phyloP scores from a whole-genome alignment of 2,888 invertebrate genomes.

The Phyllotreta striolata region DNA sequence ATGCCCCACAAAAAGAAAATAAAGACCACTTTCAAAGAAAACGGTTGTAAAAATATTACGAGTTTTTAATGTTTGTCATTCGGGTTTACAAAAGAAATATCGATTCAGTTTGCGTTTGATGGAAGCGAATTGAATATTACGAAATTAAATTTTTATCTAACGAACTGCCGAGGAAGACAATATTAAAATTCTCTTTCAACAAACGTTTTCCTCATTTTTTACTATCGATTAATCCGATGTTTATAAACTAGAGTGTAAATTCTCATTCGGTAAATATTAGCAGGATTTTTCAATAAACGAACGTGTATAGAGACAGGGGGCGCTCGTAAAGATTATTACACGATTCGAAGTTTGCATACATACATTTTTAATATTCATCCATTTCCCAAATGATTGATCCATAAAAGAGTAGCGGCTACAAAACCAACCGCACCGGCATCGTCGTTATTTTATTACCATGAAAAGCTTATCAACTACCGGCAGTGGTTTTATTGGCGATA shows the following conservation, averaged over 20 bases:
- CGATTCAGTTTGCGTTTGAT: too few relatives aligned
- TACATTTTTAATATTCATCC: conserved; percentile 50
- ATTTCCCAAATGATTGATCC: conserved; percentile 47
- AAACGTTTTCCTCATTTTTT: too few relatives aligned
- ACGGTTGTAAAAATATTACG: conserved; percentile 23
- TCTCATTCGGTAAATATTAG: too few relatives aligned
- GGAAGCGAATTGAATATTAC: too few relatives aligned
- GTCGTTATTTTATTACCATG: conserved; percentile 34
- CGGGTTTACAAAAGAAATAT: not conserved
- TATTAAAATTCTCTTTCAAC: too few relatives aligned
- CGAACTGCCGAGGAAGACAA: too few relatives aligned
- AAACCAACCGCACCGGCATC: conserved; percentile 18
- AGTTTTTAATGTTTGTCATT: conserved; percentile 18
- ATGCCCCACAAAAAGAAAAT: conserved; percentile 26
- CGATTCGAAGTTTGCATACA: conserved; percentile 53
- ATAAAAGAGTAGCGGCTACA: conserved; percentile 44
- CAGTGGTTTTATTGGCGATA: conserved; percentile 34
- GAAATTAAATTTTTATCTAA: too few relatives aligned
- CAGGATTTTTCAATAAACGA: conserved; percentile 51
- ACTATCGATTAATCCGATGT: too few relatives aligned
- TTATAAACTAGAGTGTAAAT: too few relatives aligned
- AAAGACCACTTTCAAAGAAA: conserved; percentile 7
- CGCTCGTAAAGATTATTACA: conserved; percentile 54
- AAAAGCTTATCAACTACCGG: conserved; percentile 40
- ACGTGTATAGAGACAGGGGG: conserved; percentile 46